Base-by-base conservation (phyloP, 2,888 invertebrate genomes). In the Cheilosia impressa region DNA sequence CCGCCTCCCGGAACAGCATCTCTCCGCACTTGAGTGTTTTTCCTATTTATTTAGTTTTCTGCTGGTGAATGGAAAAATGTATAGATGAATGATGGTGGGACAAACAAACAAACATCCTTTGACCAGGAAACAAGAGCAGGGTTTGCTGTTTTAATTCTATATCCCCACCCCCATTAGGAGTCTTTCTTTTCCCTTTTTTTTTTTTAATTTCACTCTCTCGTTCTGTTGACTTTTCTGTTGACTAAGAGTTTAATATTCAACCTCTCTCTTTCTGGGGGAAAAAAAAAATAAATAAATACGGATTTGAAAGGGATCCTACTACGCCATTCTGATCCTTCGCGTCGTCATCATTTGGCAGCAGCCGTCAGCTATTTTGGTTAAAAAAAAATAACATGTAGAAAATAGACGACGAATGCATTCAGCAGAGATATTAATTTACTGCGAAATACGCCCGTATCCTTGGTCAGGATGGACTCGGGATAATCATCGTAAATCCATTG, bases 191-290 rank as follows among this genome's bases (percentile, higher is more conserved):
- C 34, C 2, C 31, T 27, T 6, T 15, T 43, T 60, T 43, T 58
- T 65, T 78, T 79, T 75, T 63, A 79, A 84, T 84, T 79, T 73
- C 78, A 63, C 62, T 73, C 68, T 66, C 52, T 31, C 27, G 47
- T 55, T 72, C 62, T 85, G 84, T 84, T 84, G 75, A 84, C 80
- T 84, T 84, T 85, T 80, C 80, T 85, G 85, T 85, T 85, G 85
- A 85, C 81, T 85, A 76, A 66, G 81, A 81, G 76, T 85, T 81
- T 85, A 81, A 81, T 85, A 85, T 81, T 63, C 68, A 81, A 72
- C 53, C 75, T 60, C 73, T 41, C 72, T 50, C 62, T 43, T 13
- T 17, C 47, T 41, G 43, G 17, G 31, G 31, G 27, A 43, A 27
- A 27, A 53, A 65, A 60, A 41, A 58, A 58, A 24, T 22, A 47